These are phyloP conservation scores for Cybosia mesomella DNA, from an alignment of 2,888 invertebrate genomes.

Conservation along the genomic window DNA sequence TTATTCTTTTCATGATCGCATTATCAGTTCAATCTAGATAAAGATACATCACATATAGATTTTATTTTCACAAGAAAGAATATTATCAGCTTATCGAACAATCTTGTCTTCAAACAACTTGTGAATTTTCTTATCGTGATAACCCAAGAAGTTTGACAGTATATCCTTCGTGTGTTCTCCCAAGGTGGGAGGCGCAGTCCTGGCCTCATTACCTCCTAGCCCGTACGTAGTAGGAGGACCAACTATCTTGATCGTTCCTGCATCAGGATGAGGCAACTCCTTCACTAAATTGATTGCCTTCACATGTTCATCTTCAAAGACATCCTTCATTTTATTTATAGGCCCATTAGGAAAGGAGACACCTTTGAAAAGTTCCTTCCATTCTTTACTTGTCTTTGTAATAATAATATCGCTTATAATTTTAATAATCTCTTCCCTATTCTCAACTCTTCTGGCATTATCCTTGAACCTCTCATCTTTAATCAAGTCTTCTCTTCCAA, in stretches of 20 bases:
- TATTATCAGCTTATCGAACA: slow-evolving; percentile 54
- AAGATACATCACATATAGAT: not conserved
- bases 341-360: slow-evolving; percentile 96
- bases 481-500: slow-evolving; percentile 88
- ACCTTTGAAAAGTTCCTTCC: slow-evolving; percentile 90
- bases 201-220: slow-evolving; percentile 89
- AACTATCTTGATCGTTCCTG: slow-evolving; percentile 91
- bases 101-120: slow-evolving; percentile 81
- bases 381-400: slow-evolving; percentile 91
- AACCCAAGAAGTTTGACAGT: slow-evolving; percentile 89
- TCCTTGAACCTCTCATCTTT: slow-evolving; percentile 89
- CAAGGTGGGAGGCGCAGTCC: slow-evolving; percentile 92
- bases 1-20: not conserved
- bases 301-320: slow-evolving; percentile 96
- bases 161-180: slow-evolving; percentile 96
- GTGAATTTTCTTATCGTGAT: slow-evolving; percentile 87
- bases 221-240: slow-evolving; percentile 96
- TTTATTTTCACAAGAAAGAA: not conserved
- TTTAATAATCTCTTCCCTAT: slow-evolving; percentile 90
- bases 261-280: slow-evolving; percentile 89
- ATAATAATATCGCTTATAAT: slow-evolving; percentile 87
- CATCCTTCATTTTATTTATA: slow-evolving; percentile 94
- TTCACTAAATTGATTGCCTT: slow-evolving; percentile 90
- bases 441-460: slow-evolving; percentile 91
- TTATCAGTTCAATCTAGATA: not conserved